A percentile compares a stretch with the other conserved stretches of the same genome.
phyloP scores from a whole-genome alignment of 92 coral and sea anemone species.

The Porites lobata region DNA sequence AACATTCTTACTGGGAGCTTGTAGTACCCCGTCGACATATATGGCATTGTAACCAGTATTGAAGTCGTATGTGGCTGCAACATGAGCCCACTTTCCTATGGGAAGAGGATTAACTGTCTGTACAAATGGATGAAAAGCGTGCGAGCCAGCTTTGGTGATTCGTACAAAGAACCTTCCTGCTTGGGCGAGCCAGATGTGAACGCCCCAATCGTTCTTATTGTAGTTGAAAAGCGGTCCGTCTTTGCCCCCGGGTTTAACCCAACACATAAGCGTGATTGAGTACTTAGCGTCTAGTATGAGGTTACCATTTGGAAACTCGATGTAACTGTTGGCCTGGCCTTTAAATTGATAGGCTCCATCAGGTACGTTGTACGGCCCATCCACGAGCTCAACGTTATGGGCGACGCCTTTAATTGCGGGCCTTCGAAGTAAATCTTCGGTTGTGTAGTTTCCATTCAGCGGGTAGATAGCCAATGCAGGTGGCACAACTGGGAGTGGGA shows the following conservation, averaged over 20 bases:
- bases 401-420: not conserved
- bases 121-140: not conserved
- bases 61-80: slow-evolving; percentile 34
- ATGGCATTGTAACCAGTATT: slow-evolving; percentile 12
- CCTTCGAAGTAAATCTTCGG: not conserved
- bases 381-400: not conserved
- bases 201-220: slow-evolving; percentile 18
- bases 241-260: slow-evolving; percentile 28
- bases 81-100: slow-evolving; percentile 23
- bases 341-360: slow-evolving; percentile 16
- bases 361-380: slow-evolving; percentile 2
- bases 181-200: slow-evolving; percentile 22
- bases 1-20: not conserved
- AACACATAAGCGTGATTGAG: slow-evolving; percentile 33
- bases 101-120: not conserved
- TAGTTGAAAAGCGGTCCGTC: slow-evolving; percentile 44
- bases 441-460: not conserved
- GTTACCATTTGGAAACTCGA: slow-evolving; percentile 30
- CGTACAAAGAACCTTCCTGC: slow-evolving; percentile 17
- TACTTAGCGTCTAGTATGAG: slow-evolving; percentile 1
- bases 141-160: not conserved
- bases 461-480: slow-evolving; percentile 1
- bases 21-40: slow-evolving; percentile 4
- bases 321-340: slow-evolving; percentile 4
- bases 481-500: not conserved